A percentile compares a stretch with the other conserved stretches of the same genome.
Evolutionary conservation across 2,888 invertebrate species (phyloP).

Genomic region (Noctua comes): DNA sequence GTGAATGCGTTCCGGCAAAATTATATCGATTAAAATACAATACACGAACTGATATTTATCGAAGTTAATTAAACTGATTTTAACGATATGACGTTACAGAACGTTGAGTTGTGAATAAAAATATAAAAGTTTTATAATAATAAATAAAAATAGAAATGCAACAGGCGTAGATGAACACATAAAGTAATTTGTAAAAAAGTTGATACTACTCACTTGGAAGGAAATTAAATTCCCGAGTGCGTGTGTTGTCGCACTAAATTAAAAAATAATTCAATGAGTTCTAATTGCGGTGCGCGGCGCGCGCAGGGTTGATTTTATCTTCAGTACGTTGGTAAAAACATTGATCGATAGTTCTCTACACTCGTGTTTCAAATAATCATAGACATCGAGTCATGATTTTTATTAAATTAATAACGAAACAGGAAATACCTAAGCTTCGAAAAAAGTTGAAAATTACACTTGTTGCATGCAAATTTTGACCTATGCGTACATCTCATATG

Average conservation of each 20-base stretch:
- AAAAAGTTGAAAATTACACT: constrained; percentile 20
- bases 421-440: background rate
- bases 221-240: constrained; percentile 72
- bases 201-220: constrained; percentile 62
- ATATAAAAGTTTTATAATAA: constrained; percentile 19
- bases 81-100: constrained; percentile 2
- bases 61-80: constrained; percentile 26
- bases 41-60: constrained; percentile 23
- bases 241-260: constrained; percentile 77
- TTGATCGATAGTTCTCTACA: constrained; percentile 74
- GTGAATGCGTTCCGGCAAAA: constrained; percentile 35
- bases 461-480: constrained; percentile 42
- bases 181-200: constrained; percentile 55
- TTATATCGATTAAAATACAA: constrained; percentile 43
- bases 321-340: constrained; percentile 67
- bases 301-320: constrained; percentile 76
- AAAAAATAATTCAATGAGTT: constrained; percentile 76
- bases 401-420: constrained; percentile 32
- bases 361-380: constrained; percentile 68
- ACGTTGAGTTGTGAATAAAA: constrained; percentile 16
- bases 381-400: constrained; percentile 59
- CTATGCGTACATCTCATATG: constrained; percentile 9
- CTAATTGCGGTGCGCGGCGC: constrained; percentile 71
- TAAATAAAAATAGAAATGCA: constrained; percentile 54
- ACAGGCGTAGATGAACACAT: constrained; percentile 49